Evolutionary conservation across 1,140 invertebrate species (phyloP).

Genomic region (Sitobion miscanthi): DNA sequence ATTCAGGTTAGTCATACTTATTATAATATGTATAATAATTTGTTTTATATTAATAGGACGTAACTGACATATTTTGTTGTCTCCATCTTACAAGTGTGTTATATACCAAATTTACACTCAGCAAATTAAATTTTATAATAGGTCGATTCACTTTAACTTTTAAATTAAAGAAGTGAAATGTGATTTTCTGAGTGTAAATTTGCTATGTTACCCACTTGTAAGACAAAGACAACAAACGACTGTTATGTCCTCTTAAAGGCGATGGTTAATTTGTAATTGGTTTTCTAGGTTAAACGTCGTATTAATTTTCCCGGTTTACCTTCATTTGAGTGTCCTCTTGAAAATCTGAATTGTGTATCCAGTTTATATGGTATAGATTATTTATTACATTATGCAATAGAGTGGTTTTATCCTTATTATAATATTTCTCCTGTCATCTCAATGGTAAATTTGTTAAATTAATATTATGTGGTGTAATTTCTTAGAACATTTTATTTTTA

Average conservation of each 20-base stretch:
- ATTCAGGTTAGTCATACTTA: constrained; percentile 21
- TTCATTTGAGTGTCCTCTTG: constrained; percentile 34
- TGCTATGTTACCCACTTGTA: no score
- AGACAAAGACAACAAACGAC: no score
- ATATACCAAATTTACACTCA: no score
- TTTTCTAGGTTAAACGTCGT: constrained; percentile 17
- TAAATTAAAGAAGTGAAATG: no score
- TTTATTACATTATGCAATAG: constrained; percentile 39
- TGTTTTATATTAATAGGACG: no score
- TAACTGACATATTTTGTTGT: no score
- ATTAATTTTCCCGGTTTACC: constrained; percentile 34
- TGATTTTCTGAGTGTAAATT: no score
- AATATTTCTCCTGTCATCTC: constrained; percentile 37
- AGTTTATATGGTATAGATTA: constrained; percentile 38
- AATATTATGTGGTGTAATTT: not conserved
- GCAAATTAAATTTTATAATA: no score
- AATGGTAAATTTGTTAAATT: constrained; percentile 26
- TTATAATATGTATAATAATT: not conserved
- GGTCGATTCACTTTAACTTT: no score
- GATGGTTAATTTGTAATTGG: not conserved
- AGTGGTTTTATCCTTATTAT: constrained; percentile 53
- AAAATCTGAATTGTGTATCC: constrained; percentile 26
- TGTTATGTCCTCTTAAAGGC: no score
- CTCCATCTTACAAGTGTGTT: no score
- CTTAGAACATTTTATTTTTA: constrained; percentile 38